Conservation (phyloP, 2,113 vertebrate species). For the Chrysochloris asiatica region DNA sequence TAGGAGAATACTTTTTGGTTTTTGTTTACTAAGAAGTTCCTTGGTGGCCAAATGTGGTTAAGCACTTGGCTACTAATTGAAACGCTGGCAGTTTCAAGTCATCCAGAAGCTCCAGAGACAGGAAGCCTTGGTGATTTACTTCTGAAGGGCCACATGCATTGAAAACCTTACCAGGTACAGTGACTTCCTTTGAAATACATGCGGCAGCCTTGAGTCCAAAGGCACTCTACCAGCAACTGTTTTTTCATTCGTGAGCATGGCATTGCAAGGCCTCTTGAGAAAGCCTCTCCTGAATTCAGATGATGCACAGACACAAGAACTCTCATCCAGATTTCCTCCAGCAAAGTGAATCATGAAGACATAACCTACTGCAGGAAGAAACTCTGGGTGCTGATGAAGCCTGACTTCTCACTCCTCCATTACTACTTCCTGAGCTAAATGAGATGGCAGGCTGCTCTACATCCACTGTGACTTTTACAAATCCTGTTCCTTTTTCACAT, state of each 20-base stretch:
- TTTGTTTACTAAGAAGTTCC: not conserved
- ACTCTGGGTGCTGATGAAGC: rapidly evolving
- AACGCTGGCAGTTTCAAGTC: not conserved
- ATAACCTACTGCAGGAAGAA: not conserved
- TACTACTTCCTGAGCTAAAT: not conserved
- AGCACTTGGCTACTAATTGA: not conserved
- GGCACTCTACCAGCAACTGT: not conserved
- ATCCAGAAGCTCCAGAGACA: not conserved
- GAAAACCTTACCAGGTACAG: not conserved
- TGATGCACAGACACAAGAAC: not conserved
- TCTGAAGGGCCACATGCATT: not conserved
- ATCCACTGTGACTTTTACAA: not conserved
- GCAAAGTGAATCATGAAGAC: not conserved
- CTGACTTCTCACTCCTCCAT: not conserved
- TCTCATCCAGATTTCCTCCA: not conserved
- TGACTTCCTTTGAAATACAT: not conserved
- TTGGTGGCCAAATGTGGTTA: not conserved
- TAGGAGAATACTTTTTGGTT: too few species aligned
- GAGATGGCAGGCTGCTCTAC: not conserved
- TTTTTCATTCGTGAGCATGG: not conserved
- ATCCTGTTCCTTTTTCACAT: not conserved
- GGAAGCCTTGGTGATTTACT: not conserved
- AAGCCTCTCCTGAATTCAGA: not conserved
- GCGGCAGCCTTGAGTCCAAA: not conserved
- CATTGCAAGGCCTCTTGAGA: not conserved